Evolutionary conservation across 1,140 invertebrate genomes (phyloP), one percentile per base, ranked within the genome.

Genomic region (Lucilia sericata): DNA sequence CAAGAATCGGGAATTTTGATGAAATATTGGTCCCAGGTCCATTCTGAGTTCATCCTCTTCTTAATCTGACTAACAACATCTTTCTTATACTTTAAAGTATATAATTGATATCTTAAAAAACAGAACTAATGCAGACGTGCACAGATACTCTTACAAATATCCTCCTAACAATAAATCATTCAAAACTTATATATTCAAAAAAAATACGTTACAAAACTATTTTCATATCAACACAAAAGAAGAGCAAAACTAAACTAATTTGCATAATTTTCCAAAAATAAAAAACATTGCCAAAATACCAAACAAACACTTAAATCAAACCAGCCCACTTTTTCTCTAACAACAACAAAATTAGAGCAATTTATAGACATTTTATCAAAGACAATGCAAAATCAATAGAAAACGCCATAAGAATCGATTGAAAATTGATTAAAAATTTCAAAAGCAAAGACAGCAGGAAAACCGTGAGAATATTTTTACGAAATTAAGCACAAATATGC

Each of bases 321-420:
- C 74, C 74, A 76, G 34, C 74, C 74, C 74, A 76, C n/a, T 19
- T 14, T 30, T 42, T 1, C 12, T 3, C 3, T 42, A 17, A 0
- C 14, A 13, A 5, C 5, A 42, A 76, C 30, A 19, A 75, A 75
- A 75, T 75, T 75, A 75, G 10, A 75, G 30, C 74, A 75, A 75
- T 30, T 75, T 13, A 30, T 17, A 14, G n/a, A 76, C 74, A 17
- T 3, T 55, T 12, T 55, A 12, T n/a, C 0, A 21, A 2, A 36
- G 74, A 42, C 74, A 76, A 76, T 76, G 34, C 13, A 36, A 76
- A 36, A 76, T 76, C 74, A 76, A 76, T 76, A 76, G 74, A 42
- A 76, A 42, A 36, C 13, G 34, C 74, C 34, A 55, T 55, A 42
- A 17, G 34, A 76, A 76, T 76, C 74, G 74, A 76, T 76, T 42